Conservation (phyloP, 2,888 invertebrate genomes). For the Melinaea marsaeus region DNA sequence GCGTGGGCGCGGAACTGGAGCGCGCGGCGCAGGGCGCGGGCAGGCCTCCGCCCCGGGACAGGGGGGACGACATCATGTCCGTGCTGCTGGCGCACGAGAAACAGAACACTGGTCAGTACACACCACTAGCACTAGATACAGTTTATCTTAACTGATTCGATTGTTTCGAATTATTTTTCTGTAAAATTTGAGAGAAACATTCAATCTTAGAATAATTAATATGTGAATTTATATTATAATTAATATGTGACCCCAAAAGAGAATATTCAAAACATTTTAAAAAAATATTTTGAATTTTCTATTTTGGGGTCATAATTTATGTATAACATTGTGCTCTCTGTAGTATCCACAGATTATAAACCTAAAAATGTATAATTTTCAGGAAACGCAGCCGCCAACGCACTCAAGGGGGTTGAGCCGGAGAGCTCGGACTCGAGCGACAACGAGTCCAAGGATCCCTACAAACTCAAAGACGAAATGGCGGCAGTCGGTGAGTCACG, state of each 20-base stretch:
- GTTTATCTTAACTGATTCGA: no score
- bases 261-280: no score
- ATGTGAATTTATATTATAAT: no score
- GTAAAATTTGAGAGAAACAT: no score
- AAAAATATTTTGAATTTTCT: no score
- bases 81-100: conserved; percentile 93
- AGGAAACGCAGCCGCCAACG: conserved; percentile 75
- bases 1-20: conserved; percentile 75
- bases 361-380: conserved; percentile 23
- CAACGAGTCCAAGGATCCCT: conserved; percentile 81
- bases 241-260: no score
- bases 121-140: background rate
- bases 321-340: background rate
- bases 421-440: conserved; percentile 88
- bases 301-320: no score
- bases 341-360: background rate
- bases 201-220: no score
- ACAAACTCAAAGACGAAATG: conserved; percentile 80
- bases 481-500: conserved; percentile 79
- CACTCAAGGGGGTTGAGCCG: conserved; percentile 78
- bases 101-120: conserved; percentile 71
- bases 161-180: no score
- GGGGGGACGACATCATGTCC: conserved; percentile 94
- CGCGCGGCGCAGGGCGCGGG: conserved; percentile 70
- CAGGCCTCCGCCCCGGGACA: conserved; percentile 74